Conservation (phyloP, 92 coral and sea anemone genomes). For the Phenganax subtilis region DNA sequence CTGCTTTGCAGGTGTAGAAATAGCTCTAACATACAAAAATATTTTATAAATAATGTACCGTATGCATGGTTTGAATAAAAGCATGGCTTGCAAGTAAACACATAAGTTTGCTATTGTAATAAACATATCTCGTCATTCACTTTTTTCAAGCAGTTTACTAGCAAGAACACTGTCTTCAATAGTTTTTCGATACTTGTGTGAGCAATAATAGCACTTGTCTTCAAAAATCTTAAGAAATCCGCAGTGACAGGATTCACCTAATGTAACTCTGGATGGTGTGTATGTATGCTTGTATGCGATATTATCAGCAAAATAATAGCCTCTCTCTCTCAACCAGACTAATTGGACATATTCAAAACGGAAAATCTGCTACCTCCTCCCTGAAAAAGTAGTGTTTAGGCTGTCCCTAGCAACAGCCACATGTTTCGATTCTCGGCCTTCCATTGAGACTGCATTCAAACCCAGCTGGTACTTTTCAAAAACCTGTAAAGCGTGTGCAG, state of each 20-base stretch:
- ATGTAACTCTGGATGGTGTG: slow-evolving; percentile 60
- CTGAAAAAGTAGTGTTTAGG: slow-evolving; percentile 50
- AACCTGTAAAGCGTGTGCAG: slow-evolving; percentile 61
- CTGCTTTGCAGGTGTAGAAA: background rate
- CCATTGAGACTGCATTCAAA: slow-evolving; percentile 62
- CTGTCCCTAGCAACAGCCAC: slow-evolving; percentile 52
- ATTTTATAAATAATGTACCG: background rate
- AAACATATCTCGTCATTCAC: background rate
- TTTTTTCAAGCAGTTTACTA: slow-evolving; percentile 49
- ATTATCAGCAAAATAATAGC: slow-evolving; percentile 30
- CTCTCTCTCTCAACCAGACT: slow-evolving; percentile 42
- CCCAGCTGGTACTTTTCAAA: slow-evolving; percentile 56
- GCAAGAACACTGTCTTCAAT: slow-evolving; percentile 55
- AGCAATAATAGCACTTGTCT: slow-evolving; percentile 59
- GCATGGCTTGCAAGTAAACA: background rate
- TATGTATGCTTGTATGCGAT: slow-evolving; percentile 40
- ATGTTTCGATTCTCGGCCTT: slow-evolving; percentile 61
- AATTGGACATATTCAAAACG: slow-evolving; percentile 40
- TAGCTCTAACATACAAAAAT: background rate
- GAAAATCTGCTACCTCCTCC: slow-evolving; percentile 18
- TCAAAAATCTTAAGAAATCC: slow-evolving; percentile 49
- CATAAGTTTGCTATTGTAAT: background rate
- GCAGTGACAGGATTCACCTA: slow-evolving; percentile 64
- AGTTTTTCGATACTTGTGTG: slow-evolving; percentile 49
- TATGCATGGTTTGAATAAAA: background rate